Evolutionary conservation across 2,113 vertebrate species (phyloP).

Genomic region (human (Homo sapiens)): GRCh38 chr9:127968501-127969000

Average conservation of each 20-base stretch:
- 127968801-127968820: conserved; percentile 18
- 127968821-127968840: neutral
- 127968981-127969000: neutral
- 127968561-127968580: neutral
- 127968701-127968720: neutral
- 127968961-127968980: neutral
- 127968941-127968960: neutral
- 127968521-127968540: neutral
- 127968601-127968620: neutral
- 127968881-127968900: neutral
- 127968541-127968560: neutral
- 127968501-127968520: neutral
- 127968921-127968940: neutral
- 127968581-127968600: neutral
- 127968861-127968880: conserved; percentile 2
- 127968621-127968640: neutral
- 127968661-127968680: neutral
- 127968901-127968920: neutral
- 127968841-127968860: neutral
- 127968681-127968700: neutral
- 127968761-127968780: neutral
- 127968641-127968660: neutral
- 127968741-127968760: neutral
- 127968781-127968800: neutral
- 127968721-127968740: neutral